Evolutionary conservation across 2,888 invertebrate species (phyloP), one percentile per base, ranked within the genome.

Genomic region (Ypsolopha sequella): DNA sequence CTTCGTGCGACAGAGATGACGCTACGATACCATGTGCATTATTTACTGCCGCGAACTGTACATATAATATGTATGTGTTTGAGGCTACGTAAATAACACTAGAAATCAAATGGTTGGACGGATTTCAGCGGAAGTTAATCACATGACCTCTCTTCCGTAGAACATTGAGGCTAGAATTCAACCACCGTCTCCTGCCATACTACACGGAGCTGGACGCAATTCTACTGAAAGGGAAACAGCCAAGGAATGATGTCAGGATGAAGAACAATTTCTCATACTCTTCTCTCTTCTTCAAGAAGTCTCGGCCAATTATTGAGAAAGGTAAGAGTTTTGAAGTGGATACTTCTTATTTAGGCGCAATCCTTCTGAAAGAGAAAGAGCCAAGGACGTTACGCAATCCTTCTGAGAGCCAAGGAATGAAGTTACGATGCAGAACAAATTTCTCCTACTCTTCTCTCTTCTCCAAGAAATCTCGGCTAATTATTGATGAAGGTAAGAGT

Each of bases 191-290:
- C 51, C 85, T 95, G 50, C 91, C 93, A 43, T 96, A 97, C 73
- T 96, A 96, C 70, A 94, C 95, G 10, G 94, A 95, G 67, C 78
- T 97, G 50, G 97, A 97, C 82, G 95, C 95, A 11, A 91, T 97
- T 1, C 76, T 93, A 56, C 79, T 97, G 38, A 91, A 91, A 58
- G 97, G 97, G 0, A 89, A 84, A 47, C 82, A 85, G 11, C 82
- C 88, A n/a, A 65, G 72, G 2, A 72, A 64, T 45, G 56, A 69
- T 11, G 56, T 63, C 4, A 65, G 64, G 53, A 62, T 68, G 55
- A 79, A 70, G 53, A 79, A 76, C 53, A 76, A 73, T 36, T 76
- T 78, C 54, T 55, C 72, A 2, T 80, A 78, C 55, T 70, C 79
- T 0, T 70, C 77, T 0, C 56, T 76, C 9, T 74, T 76, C 53